Conservation (phyloP, 2,797 vertebrate genomes). For the Amniataba percoides region DNA sequence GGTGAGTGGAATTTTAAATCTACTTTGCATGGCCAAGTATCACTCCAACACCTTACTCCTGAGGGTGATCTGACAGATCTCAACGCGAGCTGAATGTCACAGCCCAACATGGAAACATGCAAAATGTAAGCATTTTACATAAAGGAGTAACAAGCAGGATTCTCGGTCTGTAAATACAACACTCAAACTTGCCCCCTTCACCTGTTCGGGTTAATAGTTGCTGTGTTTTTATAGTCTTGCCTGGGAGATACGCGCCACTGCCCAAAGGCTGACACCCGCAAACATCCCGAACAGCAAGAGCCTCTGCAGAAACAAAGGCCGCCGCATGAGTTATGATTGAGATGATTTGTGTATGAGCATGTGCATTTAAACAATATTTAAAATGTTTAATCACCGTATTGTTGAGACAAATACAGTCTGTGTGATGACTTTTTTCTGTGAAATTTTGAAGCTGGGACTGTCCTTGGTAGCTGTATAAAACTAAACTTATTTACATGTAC, state of each 20-base stretch:
- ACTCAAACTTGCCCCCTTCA: no score
- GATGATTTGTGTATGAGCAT: no score
- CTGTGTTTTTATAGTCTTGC: no score
- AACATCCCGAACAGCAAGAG: no score
- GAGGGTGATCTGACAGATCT: neutral
- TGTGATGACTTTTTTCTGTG: neutral
- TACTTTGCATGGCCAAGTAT: conserved; percentile 25
- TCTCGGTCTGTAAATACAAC: no score
- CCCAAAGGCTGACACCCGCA: no score
- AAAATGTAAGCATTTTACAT: neutral
- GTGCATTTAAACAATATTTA: neutral
- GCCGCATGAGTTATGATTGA: no score
- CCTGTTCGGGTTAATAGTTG: no score
- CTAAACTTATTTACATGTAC: neutral
- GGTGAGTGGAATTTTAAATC: conserved; percentile 34
- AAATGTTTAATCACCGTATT: neutral
- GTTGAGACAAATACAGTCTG: neutral
- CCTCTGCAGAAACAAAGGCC: no score
- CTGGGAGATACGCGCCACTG: no score
- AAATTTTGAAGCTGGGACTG: neutral
- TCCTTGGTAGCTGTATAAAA: neutral
- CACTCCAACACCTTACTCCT: neutral
- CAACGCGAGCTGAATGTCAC: neutral
- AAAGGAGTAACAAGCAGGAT: no score
- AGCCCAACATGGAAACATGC: neutral